phyloP scores from a whole-genome alignment of 2,888 invertebrate genomes.

The Herminia tarsipennalis region DNA sequence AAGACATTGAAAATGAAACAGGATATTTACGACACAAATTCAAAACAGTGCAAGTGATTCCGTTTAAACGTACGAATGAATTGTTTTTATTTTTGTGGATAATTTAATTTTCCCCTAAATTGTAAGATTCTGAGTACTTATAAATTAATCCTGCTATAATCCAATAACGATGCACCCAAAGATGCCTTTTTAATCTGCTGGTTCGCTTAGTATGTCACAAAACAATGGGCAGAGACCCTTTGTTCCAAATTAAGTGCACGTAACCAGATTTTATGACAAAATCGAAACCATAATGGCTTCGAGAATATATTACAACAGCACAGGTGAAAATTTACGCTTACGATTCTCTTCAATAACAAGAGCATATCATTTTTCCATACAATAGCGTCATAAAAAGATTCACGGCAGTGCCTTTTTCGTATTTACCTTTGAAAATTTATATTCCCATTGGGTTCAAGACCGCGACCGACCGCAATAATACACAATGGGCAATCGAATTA shows the following conservation, averaged over 20 bases:
- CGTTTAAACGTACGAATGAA: no score
- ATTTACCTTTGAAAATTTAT: slow-evolving; percentile 82
- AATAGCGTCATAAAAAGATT: slow-evolving; percentile 73
- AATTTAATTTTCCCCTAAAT: no score
- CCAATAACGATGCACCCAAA: no score
- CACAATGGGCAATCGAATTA: slow-evolving; percentile 81
- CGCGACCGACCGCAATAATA: slow-evolving; percentile 74
- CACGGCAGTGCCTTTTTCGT: slow-evolving; percentile 70
- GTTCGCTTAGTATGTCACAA: no score
- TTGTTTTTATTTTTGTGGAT: no score
- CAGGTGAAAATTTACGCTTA: slow-evolving; percentile 57
- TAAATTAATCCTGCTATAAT: no score
- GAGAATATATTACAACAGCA: slow-evolving; percentile 45
- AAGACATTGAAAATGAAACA: no score
- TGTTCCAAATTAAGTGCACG: slow-evolving; percentile 44
- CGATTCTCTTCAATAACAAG: slow-evolving; percentile 58
- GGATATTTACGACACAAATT: no score
- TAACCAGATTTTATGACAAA: slow-evolving; percentile 40
- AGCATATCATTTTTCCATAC: slow-evolving; percentile 70
- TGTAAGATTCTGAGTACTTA: no score
- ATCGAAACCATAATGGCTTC: slow-evolving; percentile 35
- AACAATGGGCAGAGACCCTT: slow-evolving; percentile 30
- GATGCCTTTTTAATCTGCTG: no score
- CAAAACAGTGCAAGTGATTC: no score
- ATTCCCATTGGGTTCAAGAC: slow-evolving; percentile 72